Evolutionary conservation across 2,113 vertebrate genomes (phyloP).

Genomic region (Zosterops hypoxanthus): DNA sequence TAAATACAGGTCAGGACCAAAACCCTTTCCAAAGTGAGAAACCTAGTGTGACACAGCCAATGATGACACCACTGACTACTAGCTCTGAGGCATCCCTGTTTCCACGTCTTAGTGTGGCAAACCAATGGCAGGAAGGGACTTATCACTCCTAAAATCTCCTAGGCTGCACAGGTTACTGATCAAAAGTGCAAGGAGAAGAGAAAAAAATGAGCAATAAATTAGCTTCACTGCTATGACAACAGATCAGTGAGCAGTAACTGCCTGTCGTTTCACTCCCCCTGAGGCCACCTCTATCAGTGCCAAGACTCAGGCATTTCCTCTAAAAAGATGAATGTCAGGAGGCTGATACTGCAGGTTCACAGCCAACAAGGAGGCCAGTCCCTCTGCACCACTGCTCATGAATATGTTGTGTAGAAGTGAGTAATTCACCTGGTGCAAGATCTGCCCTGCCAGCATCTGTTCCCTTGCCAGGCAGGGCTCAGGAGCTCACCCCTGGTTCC

Average conservation of each 20-base stretch:
- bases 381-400: not conserved
- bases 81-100: not conserved
- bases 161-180: not conserved
- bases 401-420: not conserved
- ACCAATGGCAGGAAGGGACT: not conserved
- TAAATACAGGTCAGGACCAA: not conserved
- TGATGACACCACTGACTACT: not conserved
- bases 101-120: not conserved
- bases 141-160: not conserved
- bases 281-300: not conserved
- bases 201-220: not conserved
- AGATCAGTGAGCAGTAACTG: not conserved
- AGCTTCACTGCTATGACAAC: not conserved
- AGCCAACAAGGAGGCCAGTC: not conserved
- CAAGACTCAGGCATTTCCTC: not conserved
- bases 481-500: not conserved
- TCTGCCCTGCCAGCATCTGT: not conserved
- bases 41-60: not conserved
- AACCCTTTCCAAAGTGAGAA: not conserved
- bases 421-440: not conserved
- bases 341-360: not conserved
- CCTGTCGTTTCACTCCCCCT: not conserved
- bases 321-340: not conserved
- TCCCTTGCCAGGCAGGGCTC: not conserved
- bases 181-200: not conserved